Conservation (phyloP, 2,113 vertebrate species). For the Crotalus horridus region DNA sequence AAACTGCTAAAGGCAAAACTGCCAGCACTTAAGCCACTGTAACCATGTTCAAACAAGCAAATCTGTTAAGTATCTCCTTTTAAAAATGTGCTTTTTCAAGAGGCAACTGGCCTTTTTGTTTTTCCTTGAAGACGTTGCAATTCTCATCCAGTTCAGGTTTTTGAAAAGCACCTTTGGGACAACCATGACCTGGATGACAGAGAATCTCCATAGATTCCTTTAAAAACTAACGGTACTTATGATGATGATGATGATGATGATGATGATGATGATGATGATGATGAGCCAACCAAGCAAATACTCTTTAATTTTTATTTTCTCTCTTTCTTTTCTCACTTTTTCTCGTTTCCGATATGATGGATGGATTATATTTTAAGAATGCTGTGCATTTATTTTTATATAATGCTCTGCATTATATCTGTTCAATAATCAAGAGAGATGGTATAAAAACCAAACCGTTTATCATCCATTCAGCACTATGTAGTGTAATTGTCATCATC, state of each 20-base stretch:
- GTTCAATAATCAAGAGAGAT: background rate
- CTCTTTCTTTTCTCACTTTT: background rate
- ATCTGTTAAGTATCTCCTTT: background rate
- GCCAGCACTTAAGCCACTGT: constrained; percentile 34
- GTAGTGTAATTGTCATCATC: background rate
- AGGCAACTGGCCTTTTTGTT: too few relatives aligned
- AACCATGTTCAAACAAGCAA: constrained; percentile 18
- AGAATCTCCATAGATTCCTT: background rate
- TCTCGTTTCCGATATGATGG: background rate
- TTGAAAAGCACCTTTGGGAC: too few relatives aligned
- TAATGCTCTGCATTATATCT: background rate
- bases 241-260: too few relatives aligned
- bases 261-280: background rate
- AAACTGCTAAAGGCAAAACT: constrained; percentile 48
- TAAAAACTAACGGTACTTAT: background rate
- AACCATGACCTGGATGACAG: too few relatives aligned
- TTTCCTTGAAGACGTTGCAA: too few relatives aligned
- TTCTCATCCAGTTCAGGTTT: too few relatives aligned
- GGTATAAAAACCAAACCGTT: background rate
- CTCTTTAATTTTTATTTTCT: background rate
- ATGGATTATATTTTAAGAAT: background rate
- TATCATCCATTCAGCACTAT: background rate
- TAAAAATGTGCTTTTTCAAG: background rate
- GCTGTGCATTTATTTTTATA: background rate
- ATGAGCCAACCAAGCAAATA: background rate